These are phyloP conservation scores for Tetanocera ferruginea DNA, from an alignment of 2,888 invertebrate species.

Conservation along the genomic window DNA sequence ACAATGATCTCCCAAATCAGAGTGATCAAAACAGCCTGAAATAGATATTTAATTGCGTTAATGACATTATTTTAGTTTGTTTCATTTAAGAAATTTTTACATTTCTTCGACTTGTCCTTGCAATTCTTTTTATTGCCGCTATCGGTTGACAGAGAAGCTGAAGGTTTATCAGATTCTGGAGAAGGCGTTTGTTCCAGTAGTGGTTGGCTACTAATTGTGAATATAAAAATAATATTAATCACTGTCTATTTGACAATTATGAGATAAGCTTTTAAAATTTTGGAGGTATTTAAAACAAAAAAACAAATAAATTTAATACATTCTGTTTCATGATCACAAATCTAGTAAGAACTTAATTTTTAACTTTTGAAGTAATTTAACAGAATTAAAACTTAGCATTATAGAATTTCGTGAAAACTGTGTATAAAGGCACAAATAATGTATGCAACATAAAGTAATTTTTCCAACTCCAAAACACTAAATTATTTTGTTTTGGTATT, in stretches of 20 bases:
- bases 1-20: constrained; percentile 65
- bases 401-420: no score
- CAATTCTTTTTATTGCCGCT: constrained; percentile 56
- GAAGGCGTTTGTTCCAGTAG: constrained; percentile 46
- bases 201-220: constrained; percentile 36
- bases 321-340: no score
- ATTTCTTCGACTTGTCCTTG: constrained; percentile 66
- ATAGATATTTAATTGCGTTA: neutral
- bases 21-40: constrained; percentile 63
- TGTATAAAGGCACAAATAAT: no score
- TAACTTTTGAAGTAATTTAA: no score
- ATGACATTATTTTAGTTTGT: neutral
- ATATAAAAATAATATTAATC: constrained; percentile 4
- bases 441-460: no score
- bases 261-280: no score
- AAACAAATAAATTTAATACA: no score
- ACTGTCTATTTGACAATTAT: neutral
- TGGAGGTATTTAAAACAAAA: no score
- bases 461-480: no score
- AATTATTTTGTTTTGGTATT: no score
- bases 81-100: constrained; percentile 47
- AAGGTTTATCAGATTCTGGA: constrained; percentile 44
- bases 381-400: no score
- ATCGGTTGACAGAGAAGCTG: constrained; percentile 51
- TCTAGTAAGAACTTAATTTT: no score